Percentiles rank a stretch among this genome's conserved stretches.
These are phyloP conservation scores for Ammodytes dubius DNA, from an alignment of 2,113 vertebrate genomes.

Conservation along the genomic window DNA sequence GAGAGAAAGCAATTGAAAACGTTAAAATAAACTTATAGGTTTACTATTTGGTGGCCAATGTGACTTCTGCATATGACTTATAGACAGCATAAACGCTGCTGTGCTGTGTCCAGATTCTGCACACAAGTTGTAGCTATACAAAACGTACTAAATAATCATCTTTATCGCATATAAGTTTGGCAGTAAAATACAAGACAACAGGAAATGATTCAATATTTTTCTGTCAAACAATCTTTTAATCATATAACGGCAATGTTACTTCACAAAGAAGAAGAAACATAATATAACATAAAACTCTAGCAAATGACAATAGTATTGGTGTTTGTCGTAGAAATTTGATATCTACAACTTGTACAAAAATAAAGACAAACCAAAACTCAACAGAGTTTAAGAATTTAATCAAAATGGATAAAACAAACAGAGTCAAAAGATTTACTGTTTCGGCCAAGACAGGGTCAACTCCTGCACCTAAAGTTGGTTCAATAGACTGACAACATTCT, in stretches of 20 bases:
- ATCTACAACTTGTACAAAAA: too few relatives aligned
- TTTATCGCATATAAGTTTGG: not conserved
- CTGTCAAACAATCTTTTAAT: not conserved
- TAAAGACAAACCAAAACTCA: too few relatives aligned
- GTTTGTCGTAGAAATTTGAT: too few relatives aligned
- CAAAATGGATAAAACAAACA: too few relatives aligned
- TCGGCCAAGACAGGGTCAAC: too few relatives aligned
- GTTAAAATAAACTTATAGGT: conserved; percentile 19
- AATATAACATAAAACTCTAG: too few relatives aligned
- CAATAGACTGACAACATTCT: too few relatives aligned
- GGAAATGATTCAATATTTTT: not conserved
- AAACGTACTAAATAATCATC: not conserved
- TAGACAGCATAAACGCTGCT: not conserved
- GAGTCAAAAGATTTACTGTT: too few relatives aligned
- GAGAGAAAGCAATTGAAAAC: not conserved
- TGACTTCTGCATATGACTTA: not conserved
- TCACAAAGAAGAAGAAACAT: not conserved
- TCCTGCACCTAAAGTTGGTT: too few relatives aligned
- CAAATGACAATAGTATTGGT: too few relatives aligned
- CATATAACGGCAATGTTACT: not conserved
- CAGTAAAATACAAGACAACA: not conserved
- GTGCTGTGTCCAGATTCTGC: not conserved
- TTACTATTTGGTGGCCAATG: not conserved
- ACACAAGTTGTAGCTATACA: not conserved
- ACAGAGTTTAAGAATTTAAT: too few relatives aligned